Conservation (phyloP, 2,888 invertebrate genomes). For the Lasius fuliginosus region DNA sequence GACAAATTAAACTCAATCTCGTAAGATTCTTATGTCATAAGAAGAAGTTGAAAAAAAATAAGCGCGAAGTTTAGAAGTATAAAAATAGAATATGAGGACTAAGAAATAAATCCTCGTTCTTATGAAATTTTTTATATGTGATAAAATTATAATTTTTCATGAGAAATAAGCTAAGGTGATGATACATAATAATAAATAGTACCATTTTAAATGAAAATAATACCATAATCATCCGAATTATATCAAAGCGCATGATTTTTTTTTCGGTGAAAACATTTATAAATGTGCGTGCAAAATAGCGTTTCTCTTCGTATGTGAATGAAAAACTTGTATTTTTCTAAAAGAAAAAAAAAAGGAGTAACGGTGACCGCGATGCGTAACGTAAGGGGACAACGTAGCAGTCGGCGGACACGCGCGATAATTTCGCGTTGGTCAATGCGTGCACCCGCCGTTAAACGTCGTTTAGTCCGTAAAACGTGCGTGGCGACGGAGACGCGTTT, state of each 20-base stretch:
- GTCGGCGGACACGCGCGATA: constrained; percentile 61
- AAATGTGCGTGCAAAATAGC: background rate
- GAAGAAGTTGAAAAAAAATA: background rate
- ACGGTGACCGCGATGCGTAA: constrained; percentile 24
- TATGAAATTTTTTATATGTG: background rate
- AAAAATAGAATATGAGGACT: background rate
- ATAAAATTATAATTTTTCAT: background rate
- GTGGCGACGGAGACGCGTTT: constrained; percentile 52
- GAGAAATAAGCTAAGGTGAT: background rate
- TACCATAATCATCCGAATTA: background rate
- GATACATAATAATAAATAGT: background rate
- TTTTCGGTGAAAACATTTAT: background rate
- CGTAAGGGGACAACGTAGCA: constrained; percentile 45
- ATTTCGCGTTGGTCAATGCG: constrained; percentile 67
- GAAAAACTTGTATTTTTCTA: background rate
- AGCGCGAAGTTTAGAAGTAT: background rate
- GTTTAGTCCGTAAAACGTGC: constrained; percentile 69
- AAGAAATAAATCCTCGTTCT: background rate
- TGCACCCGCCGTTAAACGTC: constrained; percentile 49
- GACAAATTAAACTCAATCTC: background rate
- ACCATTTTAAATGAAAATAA: background rate
- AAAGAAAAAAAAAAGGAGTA: background rate
- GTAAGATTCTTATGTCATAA: no score
- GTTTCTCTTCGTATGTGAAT: background rate
- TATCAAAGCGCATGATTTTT: background rate